Evolutionary conservation across 2,113 vertebrate species (phyloP).

Genomic region (Leucosticte australis): DNA sequence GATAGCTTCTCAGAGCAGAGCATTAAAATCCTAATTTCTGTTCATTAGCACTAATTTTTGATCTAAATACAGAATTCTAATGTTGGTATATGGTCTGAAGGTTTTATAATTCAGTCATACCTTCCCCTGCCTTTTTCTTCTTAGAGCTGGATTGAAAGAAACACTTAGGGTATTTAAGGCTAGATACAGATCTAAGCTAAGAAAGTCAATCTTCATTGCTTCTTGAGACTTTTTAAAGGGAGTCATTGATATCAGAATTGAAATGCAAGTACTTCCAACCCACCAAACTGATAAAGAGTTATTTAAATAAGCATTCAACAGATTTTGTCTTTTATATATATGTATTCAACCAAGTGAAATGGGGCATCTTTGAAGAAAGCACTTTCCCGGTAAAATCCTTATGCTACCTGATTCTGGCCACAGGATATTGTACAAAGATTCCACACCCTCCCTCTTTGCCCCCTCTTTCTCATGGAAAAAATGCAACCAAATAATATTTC

Average conservation of each 20-base stretch:
- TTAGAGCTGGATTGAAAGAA: neutral
- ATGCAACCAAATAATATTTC: neutral
- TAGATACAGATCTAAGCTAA: neutral
- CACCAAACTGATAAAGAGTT: neutral
- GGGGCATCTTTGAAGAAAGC: neutral
- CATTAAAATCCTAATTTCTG: neutral
- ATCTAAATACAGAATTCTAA: neutral
- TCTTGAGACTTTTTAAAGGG: neutral
- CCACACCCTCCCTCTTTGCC: fast-evolving
- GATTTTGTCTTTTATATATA: neutral
- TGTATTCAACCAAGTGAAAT: neutral
- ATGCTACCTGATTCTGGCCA: neutral
- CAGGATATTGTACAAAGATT: neutral
- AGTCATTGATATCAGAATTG: neutral
- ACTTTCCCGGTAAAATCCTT: neutral
- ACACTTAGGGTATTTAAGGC: neutral
- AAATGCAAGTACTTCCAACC: neutral
- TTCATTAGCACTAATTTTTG: neutral
- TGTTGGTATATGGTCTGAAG: neutral
- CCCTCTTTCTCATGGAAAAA: neutral
- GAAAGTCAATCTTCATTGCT: neutral
- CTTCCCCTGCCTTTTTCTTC: neutral
- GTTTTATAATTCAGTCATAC: neutral
- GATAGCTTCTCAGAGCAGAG: neutral
- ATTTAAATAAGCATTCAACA: neutral